These are phyloP conservation scores for Speoplatyrhinus poulsoni DNA, from an alignment of 2,113 vertebrate species.

Conservation along the genomic window DNA sequence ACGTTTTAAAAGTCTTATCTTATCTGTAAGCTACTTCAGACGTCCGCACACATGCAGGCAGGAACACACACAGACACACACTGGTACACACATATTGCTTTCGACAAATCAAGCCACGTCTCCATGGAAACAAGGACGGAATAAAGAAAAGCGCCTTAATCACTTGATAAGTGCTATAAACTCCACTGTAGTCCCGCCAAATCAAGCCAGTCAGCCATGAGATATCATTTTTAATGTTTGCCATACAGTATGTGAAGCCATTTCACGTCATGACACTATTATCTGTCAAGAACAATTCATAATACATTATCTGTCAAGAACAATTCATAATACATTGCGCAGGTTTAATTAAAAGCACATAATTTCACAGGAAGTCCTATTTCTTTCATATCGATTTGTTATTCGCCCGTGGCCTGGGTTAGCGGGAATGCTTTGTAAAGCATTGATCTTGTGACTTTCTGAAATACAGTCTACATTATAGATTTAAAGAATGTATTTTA, in stretches of 20 bases:
- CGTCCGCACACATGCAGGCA: conserved; percentile 23
- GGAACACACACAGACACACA: conserved; percentile 2
- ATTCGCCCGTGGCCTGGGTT: conserved; percentile 50
- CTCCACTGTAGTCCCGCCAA: conserved; percentile 47
- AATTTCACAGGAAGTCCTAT: conserved; percentile 56
- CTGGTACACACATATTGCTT: conserved; percentile 28
- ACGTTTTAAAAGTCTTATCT: conserved; percentile 17
- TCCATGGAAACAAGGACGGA: conserved; percentile 67
- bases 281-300: conserved; percentile 42
- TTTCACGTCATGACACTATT: conserved; percentile 53
- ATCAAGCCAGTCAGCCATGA: conserved; percentile 46
- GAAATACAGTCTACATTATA: too few species aligned
- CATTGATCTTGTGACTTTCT: not conserved
- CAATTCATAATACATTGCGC: conserved; percentile 53
- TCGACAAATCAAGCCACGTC: conserved; percentile 61
- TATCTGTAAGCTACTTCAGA: conserved; percentile 29
- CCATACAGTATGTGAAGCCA: conserved; percentile 37
- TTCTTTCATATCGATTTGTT: conserved; percentile 58
- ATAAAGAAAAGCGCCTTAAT: conserved; percentile 66
- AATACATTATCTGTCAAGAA: conserved; percentile 52
- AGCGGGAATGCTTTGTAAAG: conserved; percentile 25
- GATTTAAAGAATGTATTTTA: too few species aligned
- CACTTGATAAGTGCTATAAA: conserved; percentile 66
- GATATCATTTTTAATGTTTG: conserved; percentile 40
- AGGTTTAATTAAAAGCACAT: conserved; percentile 65